A percentile compares a stretch with the other conserved stretches of the same genome.
These are phyloP conservation scores for Bombyx huttoni DNA, from an alignment of 2,888 invertebrate species.

Conservation along the genomic window DNA sequence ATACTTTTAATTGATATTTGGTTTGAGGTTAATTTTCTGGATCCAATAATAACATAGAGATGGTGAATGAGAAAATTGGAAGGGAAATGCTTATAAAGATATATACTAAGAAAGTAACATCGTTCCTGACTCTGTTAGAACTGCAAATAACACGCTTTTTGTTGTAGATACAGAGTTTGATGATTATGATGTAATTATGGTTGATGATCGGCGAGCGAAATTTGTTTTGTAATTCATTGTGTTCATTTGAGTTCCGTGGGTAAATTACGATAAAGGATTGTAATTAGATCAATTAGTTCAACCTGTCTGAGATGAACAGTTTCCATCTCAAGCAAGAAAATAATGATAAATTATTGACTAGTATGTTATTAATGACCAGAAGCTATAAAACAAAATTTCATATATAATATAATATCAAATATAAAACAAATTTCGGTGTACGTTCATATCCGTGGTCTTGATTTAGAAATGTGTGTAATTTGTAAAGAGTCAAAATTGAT, in stretches of 20 bases:
- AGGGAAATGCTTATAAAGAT: not conserved
- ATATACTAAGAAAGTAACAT: not conserved
- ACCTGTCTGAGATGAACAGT: not conserved
- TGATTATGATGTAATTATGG: no score
- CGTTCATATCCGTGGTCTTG: no score
- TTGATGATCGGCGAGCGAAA: not conserved
- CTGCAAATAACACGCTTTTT: not conserved
- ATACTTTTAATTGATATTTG: constrained; percentile 39
- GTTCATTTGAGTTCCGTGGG: not conserved
- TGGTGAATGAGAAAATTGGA: not conserved
- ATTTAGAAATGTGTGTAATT: no score
- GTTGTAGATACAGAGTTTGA: not conserved
- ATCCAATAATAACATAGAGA: constrained; percentile 3
- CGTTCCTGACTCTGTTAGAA: not conserved
- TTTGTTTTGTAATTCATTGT: not conserved
- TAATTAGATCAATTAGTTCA: not conserved
- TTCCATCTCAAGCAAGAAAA: no score
- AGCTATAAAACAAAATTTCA: no score
- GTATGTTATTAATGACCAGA: no score
- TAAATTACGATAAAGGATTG: not conserved
- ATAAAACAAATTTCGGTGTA: no score
- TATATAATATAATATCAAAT: no score
- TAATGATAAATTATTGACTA: no score
- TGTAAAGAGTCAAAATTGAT: no score
- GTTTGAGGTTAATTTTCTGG: constrained; percentile 22